phyloP scores from a whole-genome alignment of 2,797 vertebrate species.

The Sciurus carolinensis region DNA sequence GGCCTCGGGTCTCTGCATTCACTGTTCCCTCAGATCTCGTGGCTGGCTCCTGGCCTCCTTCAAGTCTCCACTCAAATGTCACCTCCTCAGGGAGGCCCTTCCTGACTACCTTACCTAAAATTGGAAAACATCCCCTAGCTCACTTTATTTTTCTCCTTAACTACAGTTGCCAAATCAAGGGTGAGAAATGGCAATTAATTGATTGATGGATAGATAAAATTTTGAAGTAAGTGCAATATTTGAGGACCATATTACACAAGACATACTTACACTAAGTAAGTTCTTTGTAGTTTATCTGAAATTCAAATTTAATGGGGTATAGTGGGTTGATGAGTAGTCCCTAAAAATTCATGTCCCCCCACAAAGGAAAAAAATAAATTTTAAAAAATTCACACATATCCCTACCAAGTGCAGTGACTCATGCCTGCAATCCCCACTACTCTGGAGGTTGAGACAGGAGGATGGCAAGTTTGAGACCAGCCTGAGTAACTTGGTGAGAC shows the following conservation, averaged over 20 bases:
- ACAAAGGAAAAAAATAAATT: not conserved
- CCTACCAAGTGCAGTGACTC: no score
- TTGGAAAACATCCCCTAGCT: not conserved
- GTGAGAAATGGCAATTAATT: not conserved
- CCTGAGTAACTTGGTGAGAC: no score
- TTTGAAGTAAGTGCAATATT: not conserved
- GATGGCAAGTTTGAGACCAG: no score
- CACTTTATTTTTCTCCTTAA: not conserved
- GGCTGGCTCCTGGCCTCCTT: not conserved
- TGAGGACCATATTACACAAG: not conserved
- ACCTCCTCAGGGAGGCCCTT: not conserved
- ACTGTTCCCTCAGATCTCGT: not conserved
- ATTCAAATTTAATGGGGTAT: not conserved
- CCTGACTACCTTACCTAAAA: not conserved
- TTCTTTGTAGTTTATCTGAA: not conserved
- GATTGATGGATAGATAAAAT: not conserved
- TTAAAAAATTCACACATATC: no score
- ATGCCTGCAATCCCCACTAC: no score
- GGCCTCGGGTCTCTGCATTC: conserved; percentile 45
- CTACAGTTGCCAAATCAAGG: not conserved
- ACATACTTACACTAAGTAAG: not conserved
- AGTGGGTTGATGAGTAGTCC: not conserved
- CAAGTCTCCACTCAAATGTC: not conserved
- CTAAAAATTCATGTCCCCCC: not conserved
- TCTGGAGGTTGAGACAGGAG: no score